Percentiles rank a stretch among this genome's conserved stretches.
These are phyloP conservation scores for Trochalopteron elliotii DNA, from an alignment of 2,113 vertebrate genomes.

Conservation along the genomic window DNA sequence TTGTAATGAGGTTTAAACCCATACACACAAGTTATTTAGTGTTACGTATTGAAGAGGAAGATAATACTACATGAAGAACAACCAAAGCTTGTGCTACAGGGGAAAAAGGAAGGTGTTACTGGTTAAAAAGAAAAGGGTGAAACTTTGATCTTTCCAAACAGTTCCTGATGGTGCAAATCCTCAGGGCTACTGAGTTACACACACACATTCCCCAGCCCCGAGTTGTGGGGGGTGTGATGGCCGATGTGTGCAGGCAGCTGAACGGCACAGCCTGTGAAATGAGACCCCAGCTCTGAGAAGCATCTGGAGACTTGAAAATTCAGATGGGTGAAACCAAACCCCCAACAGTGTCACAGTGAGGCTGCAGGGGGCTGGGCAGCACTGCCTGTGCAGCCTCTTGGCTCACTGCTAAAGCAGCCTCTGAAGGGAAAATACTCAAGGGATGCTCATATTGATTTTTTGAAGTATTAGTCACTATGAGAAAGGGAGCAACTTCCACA, in stretches of 20 bases:
- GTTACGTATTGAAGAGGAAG: background rate
- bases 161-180: background rate
- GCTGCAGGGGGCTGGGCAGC: background rate
- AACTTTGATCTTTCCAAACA: background rate
- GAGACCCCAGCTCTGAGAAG: background rate
- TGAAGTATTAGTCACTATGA: background rate
- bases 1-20: background rate
- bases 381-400: background rate
- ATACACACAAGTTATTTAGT: background rate
- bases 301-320: background rate
- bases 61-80: background rate
- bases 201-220: background rate
- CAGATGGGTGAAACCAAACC: background rate
- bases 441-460: background rate
- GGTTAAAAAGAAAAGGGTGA: background rate
- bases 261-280: background rate
- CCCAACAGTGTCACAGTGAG: accelerated
- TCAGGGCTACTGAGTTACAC: background rate
- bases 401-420: background rate
- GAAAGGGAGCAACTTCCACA: background rate
- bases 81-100: background rate
- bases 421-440: background rate
- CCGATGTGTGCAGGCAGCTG: background rate
- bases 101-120: background rate
- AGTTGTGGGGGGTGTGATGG: background rate